Base-by-base conservation (phyloP, 2,113 vertebrate species). In the Morone saxatilis region DNA sequence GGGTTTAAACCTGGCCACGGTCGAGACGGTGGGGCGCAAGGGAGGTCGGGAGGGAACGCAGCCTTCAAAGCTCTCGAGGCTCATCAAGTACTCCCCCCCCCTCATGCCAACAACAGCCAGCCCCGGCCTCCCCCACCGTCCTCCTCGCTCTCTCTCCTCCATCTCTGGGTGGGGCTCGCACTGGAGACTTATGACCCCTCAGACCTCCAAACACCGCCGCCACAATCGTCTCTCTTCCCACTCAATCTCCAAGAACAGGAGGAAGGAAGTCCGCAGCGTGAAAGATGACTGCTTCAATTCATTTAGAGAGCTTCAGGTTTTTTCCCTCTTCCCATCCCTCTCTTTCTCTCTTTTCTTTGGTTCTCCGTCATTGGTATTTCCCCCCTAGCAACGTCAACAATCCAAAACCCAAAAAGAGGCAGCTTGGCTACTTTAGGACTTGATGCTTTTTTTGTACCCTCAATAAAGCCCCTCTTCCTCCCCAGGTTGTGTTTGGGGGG, bases 361-460 rank as follows among this genome's bases (percentile, higher is more conserved):
- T 61, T 85, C 63, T 78, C 80, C 19, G 13, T 87, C 88, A 81
- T 89, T 67, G 71, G 63, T 86, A 36, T 67, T 17, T 20, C 70
- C 54, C 62, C 67, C 71, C 74, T 16, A 70, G 78, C 86, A 87
- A 91, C 78, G 74, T 83, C 89, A 74, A 91, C 93, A 86, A 90
- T 90, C 92, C 90, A 84, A 94, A 90, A 86, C 88, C 80, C 76
- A 76, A 90, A 92, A 94, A 89, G 84, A 94, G 96, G 95, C 95
- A 96, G 95, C 95, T 96, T 94, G 90, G 90, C 86, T 89, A 92
- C 88, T 76, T 90, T 86, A 89, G 91, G 93, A 95, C 94, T 91
- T 84, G 72, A 84, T 92, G 92, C 87, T 93, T 91, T 88, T 81
- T 91, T 89, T 83, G 87, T 93, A 90, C 88, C 87, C 89, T 90